A percentile compares a stretch with the other conserved stretches of the same genome.
These are phyloP conservation scores for Sylvilagus floridanus DNA, from an alignment of 2,797 vertebrate genomes.

Conservation along the genomic window DNA sequence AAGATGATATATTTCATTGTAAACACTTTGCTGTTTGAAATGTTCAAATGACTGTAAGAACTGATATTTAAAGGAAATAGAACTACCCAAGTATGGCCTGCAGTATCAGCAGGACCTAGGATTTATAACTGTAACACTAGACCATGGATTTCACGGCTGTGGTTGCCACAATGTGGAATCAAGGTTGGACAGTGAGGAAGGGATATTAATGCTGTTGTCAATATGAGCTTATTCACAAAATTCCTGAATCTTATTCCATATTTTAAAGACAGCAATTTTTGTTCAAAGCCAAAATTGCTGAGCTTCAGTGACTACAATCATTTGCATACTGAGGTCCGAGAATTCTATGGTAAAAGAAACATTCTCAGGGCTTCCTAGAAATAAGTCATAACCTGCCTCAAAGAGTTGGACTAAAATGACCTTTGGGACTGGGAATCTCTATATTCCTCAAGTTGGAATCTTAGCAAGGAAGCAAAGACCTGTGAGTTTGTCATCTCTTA, in stretches of 20 bases:
- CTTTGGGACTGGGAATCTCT: neutral
- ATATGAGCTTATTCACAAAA: slow-evolving; percentile 43
- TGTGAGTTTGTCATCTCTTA: neutral
- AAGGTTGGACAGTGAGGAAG: slow-evolving; percentile 43
- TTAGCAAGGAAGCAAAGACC: neutral
- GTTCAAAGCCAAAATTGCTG: neutral
- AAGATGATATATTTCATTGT: slow-evolving; percentile 23
- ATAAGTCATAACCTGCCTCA: neutral
- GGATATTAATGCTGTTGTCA: slow-evolving; percentile 40
- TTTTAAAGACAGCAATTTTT: slow-evolving; percentile 44
- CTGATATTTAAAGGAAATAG: neutral
- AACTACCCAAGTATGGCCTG: neutral
- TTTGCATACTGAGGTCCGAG: neutral
- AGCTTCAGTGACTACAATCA: slow-evolving; percentile 23
- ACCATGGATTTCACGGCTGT: neutral
- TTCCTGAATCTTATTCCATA: slow-evolving; percentile 34
- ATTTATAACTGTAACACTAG: slow-evolving; percentile 48
- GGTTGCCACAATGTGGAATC: slow-evolving; percentile 30
- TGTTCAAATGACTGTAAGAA: neutral
- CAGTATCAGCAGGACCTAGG: slow-evolving; percentile 12
- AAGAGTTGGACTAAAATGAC: neutral
- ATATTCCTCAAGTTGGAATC: neutral
- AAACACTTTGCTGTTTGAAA: slow-evolving; percentile 3
- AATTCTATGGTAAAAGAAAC: slow-evolving; percentile 1
- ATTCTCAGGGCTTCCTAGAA: slow-evolving; percentile 13